Conservation (phyloP, 2,113 vertebrate species). For the Atractosteus spatula region DNA sequence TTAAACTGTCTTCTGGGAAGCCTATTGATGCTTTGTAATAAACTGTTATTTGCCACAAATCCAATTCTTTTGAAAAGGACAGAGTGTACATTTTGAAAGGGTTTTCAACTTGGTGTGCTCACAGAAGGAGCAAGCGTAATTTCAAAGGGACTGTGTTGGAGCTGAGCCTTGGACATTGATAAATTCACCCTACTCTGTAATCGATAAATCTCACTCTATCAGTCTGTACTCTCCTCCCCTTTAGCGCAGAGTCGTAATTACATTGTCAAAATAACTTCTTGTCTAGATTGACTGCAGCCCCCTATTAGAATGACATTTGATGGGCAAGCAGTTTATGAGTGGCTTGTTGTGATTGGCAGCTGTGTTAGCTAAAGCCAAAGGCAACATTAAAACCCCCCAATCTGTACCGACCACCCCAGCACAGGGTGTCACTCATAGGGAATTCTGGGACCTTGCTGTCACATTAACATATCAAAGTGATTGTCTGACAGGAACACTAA, state of each 20-base stretch:
- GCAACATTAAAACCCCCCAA: constrained; percentile 60
- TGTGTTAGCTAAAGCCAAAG: constrained; percentile 56
- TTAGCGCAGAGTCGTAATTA: constrained; percentile 86
- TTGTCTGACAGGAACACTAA: constrained; percentile 61
- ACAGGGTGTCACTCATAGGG: constrained; percentile 54
- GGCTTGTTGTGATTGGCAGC: constrained; percentile 75
- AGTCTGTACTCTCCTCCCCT: constrained; percentile 61
- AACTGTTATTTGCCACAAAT: constrained; percentile 14
- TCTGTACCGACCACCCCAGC: constrained; percentile 58
- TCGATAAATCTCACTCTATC: constrained; percentile 85
- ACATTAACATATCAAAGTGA: constrained; percentile 70
- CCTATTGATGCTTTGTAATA: constrained; percentile 6
- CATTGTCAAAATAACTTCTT: constrained; percentile 84
- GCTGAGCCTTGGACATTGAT: constrained; percentile 84
- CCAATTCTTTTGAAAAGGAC: constrained; percentile 24
- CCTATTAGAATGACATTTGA: constrained; percentile 69
- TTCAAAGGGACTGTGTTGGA: constrained; percentile 68
- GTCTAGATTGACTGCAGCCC: constrained; percentile 56
- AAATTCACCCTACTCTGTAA: constrained; percentile 86
- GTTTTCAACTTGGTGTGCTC: constrained; percentile 38
- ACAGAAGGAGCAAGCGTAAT: constrained; percentile 57
- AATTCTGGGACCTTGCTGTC: constrained; percentile 59
- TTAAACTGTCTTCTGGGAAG: constrained; percentile 4
- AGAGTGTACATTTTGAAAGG: constrained; percentile 37
- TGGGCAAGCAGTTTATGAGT: constrained; percentile 66